phyloP scores from a whole-genome alignment of 2,797 vertebrate genomes.

The Pelobates cultripes region DNA sequence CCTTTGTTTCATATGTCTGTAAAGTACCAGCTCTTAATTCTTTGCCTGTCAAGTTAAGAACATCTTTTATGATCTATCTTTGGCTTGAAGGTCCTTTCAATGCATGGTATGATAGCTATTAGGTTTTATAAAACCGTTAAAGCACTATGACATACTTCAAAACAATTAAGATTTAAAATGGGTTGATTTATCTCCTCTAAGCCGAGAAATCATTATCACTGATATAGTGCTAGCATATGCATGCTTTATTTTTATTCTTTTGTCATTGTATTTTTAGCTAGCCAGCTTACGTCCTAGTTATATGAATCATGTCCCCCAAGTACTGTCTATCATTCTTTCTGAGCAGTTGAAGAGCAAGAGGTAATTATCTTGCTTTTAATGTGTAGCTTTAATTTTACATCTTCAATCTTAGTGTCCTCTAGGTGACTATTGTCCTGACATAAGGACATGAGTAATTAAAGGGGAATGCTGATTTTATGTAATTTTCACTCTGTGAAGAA shows the following conservation, averaged over 20 bases:
- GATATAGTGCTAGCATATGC: slow-evolving; percentile 54
- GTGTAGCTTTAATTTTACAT: slow-evolving; percentile 53
- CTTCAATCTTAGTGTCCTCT: slow-evolving; percentile 54
- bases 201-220: slow-evolving; percentile 44
- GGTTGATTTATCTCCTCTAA: slow-evolving; percentile 45
- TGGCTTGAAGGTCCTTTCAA: slow-evolving; percentile 55
- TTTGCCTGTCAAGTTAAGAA: slow-evolving; percentile 37
- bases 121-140: slow-evolving; percentile 55
- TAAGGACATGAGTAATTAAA: slow-evolving; percentile 52
- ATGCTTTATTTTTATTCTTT: slow-evolving; percentile 54
- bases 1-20: slow-evolving; percentile 16
- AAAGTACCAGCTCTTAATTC: slow-evolving; percentile 36
- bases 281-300: slow-evolving; percentile 45
- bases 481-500: slow-evolving; percentile 4
- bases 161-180: slow-evolving; percentile 55
- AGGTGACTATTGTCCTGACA: slow-evolving; percentile 52
- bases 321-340: slow-evolving; percentile 52
- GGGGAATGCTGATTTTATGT: slow-evolving; percentile 41
- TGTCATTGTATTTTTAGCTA: slow-evolving; percentile 52
- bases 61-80: slow-evolving; percentile 45
- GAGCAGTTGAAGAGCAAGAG: slow-evolving; percentile 44
- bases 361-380: slow-evolving; percentile 55
- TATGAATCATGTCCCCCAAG: slow-evolving; percentile 55
- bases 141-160: slow-evolving; percentile 52
- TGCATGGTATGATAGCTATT: slow-evolving; percentile 45